Evolutionary conservation across 2,797 vertebrate genomes (phyloP).

Genomic region (Monodelphis domestica): DNA sequence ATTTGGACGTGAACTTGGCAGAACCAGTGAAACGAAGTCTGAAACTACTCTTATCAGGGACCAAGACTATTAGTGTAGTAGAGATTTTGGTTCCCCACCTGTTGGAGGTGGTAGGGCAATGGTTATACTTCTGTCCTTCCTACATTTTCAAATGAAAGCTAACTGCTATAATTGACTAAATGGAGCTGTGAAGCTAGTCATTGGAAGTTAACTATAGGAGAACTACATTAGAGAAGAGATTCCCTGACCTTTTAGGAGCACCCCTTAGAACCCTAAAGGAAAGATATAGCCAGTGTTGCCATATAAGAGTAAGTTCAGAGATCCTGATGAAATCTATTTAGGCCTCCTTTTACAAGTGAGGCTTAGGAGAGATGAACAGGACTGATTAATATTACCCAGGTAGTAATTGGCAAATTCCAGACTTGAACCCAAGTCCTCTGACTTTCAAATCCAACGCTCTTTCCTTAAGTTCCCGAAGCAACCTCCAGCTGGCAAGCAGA

Average conservation of each 20-base stretch:
- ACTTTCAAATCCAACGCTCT: not conserved
- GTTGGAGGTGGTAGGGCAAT: not conserved
- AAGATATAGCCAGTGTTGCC: not conserved
- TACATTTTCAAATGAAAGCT: not conserved
- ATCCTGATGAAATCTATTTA: not conserved
- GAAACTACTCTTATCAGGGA: not conserved
- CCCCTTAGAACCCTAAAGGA: not conserved
- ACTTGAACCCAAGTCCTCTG: not conserved
- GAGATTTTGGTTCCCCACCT: not conserved
- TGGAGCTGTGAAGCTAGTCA: not conserved
- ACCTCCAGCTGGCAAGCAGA: conserved; percentile 37
- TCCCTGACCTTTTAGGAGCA: not conserved
- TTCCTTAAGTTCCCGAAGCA: conserved; percentile 44
- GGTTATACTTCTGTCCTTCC: not conserved
- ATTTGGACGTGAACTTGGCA: not conserved
- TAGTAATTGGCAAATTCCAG: not conserved
- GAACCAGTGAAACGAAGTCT: not conserved
- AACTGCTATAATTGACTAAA: not conserved
- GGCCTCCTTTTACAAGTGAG: not conserved
- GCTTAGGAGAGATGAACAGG: not conserved
- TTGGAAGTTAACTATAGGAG: not conserved
- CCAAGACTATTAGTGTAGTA: not conserved
- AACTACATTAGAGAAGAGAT: not conserved
- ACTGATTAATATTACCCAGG: too few species aligned
- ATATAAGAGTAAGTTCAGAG: not conserved